Conservation (phyloP, 1,140 invertebrate species). For the Antheraea mylitta region DNA sequence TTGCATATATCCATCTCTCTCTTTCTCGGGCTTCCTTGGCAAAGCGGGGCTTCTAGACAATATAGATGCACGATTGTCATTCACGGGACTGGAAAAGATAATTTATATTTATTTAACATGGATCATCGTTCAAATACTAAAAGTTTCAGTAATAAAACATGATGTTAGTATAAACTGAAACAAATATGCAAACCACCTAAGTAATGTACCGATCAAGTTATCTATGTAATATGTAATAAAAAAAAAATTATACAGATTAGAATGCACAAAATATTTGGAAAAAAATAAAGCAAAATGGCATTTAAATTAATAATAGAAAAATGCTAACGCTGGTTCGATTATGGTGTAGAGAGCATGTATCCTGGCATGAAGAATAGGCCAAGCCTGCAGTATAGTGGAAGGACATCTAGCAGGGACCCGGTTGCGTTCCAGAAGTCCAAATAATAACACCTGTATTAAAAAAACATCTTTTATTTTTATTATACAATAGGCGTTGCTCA, state of each 20-base stretch:
- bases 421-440: slow-evolving; percentile 90
- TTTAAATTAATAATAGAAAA: background rate
- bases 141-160: no score
- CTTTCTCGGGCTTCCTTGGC: slow-evolving; percentile 92
- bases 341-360: slow-evolving; percentile 94
- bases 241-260: no score
- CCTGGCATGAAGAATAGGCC: slow-evolving; percentile 96
- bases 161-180: no score
- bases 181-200: no score
- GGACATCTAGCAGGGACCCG: slow-evolving; percentile 90
- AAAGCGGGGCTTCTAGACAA: slow-evolving; percentile 86
- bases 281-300: no score
- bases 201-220: no score
- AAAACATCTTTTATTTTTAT: background rate
- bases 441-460: slow-evolving; percentile 82
- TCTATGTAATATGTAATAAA: no score
- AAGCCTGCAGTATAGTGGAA: slow-evolving; percentile 91
- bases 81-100: slow-evolving; percentile 88
- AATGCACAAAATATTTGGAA: no score
- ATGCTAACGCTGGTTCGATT: slow-evolving; percentile 95
- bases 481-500: background rate
- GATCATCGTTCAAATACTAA: no score
- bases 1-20: slow-evolving; percentile 93
- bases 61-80: slow-evolving; percentile 96
- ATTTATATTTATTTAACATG: background rate